These are phyloP conservation scores for Pissodes strobi DNA, from an alignment of 1,140 invertebrate species.

Conservation along the genomic window DNA sequence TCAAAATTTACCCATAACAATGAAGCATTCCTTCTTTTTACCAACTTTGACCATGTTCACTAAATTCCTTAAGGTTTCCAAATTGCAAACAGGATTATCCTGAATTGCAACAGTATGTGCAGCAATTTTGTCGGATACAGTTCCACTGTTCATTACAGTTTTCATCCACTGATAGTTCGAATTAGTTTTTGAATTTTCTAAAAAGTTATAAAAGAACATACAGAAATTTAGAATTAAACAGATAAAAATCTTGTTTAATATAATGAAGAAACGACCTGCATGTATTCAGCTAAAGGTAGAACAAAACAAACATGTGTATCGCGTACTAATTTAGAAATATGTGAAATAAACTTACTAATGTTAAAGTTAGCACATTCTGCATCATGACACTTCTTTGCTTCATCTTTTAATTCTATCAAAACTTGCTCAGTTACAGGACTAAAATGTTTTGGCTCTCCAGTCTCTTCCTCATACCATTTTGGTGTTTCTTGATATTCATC, in stretches of 20 bases:
- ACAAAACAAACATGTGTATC: too few relatives aligned
- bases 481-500: conserved; percentile 27
- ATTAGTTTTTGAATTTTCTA: conserved; percentile 60
- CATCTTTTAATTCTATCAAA: conserved; percentile 62
- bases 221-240: too few relatives aligned
- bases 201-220: too few relatives aligned
- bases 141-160: conserved; percentile 79
- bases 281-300: too few relatives aligned
- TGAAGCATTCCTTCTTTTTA: conserved; percentile 75
- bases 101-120: conserved; percentile 82
- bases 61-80: conserved; percentile 71
- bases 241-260: too few relatives aligned
- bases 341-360: conserved; percentile 55
- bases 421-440: conserved; percentile 57
- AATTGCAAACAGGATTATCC: conserved; percentile 81
- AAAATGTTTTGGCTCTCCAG: conserved; percentile 48
- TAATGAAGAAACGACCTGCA: too few relatives aligned
- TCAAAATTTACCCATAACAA: conserved; percentile 62
- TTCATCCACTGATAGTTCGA: conserved; percentile 75
- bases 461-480: conserved; percentile 41
- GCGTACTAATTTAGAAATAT: too few relatives aligned
- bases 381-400: conserved; percentile 65
- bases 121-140: conserved; percentile 83
- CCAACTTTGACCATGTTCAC: conserved; percentile 80
- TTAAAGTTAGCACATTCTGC: conserved; percentile 58